Evolutionary conservation across 2,797 vertebrate genomes (phyloP).

Genomic region (Strix occidentalis): DNA sequence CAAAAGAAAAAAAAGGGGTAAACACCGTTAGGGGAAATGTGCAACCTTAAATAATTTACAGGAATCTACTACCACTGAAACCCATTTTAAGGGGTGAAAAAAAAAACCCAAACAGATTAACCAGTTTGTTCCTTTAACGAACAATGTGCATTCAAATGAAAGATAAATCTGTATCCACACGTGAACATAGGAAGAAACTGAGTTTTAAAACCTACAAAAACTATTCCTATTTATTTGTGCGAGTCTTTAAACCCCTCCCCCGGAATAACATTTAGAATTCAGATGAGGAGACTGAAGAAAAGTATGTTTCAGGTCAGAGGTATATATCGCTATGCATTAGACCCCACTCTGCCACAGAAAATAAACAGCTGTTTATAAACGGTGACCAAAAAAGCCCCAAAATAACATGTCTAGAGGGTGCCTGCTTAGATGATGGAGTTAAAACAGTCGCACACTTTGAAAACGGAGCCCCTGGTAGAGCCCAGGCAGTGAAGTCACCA

Average conservation of each 20-base stretch:
- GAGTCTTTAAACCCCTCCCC: neutral
- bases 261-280: neutral
- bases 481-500: neutral
- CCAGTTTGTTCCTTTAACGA: neutral
- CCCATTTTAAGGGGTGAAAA: neutral
- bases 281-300: neutral
- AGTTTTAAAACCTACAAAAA: neutral
- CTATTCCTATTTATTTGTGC: neutral
- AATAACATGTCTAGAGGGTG: neutral
- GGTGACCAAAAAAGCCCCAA: neutral
- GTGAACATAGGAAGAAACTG: neutral
- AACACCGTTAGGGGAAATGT: neutral
- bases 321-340: neutral
- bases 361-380: neutral
- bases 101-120: neutral
- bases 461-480: neutral
- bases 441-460: neutral
- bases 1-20: neutral
- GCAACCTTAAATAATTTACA: neutral
- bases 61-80: neutral
- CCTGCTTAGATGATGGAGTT: neutral
- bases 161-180: neutral
- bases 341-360: neutral
- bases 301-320: neutral
- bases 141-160: fast-evolving